Conservation (phyloP, 2,888 invertebrate genomes). For the Machimus atricapillus region DNA sequence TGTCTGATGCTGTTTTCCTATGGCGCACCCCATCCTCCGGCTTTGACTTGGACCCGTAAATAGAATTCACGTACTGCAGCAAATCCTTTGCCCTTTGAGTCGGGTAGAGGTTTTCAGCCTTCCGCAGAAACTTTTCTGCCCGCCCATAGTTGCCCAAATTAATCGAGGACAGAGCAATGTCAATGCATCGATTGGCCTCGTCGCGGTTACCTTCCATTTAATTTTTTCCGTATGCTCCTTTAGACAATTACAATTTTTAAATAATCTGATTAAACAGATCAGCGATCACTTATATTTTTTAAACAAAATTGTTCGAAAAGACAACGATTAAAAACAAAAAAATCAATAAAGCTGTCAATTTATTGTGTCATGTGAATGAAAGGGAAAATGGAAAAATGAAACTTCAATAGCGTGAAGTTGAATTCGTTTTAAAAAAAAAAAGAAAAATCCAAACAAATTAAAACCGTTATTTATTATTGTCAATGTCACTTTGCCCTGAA, state of each 20-base stretch:
- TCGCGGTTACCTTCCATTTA: conserved; percentile 75
- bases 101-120: conserved; percentile 72
- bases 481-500: too few species aligned
- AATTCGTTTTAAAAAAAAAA: not conserved
- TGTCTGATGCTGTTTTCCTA: not conserved
- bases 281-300: not conserved
- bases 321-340: not conserved
- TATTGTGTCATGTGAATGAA: not conserved
- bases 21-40: not conserved
- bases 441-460: too few species aligned
- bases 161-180: conserved; percentile 68
- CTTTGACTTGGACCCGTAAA: conserved; percentile 44
- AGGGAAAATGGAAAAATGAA: not conserved
- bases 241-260: not conserved
- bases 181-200: conserved; percentile 73
- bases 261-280: not conserved
- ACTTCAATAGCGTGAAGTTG: not conserved
- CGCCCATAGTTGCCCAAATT: conserved; percentile 68
- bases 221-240: not conserved
- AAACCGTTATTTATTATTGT: too few species aligned
- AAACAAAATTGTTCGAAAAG: not conserved
- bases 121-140: conserved; percentile 70
- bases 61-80: conserved; percentile 49
- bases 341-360: conserved; percentile 12
- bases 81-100: conserved; percentile 70